phyloP scores from a whole-genome alignment of 2,888 invertebrate species.

The Parascotia fuliginaria region DNA sequence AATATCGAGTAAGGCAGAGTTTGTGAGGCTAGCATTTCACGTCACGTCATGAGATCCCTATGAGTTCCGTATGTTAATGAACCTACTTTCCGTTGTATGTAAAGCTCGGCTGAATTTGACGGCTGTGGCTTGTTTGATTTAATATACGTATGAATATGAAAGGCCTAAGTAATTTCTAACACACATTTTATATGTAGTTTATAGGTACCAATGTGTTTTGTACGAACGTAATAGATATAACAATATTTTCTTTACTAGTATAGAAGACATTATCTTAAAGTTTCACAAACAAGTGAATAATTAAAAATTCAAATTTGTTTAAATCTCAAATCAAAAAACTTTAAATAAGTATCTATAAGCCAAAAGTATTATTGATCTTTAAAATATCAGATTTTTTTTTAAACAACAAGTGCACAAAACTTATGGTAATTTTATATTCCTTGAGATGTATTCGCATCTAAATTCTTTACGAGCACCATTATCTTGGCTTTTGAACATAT shows the following conservation, averaged over 20 bases:
- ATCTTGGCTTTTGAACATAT: slow-evolving; percentile 16
- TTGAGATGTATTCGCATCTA: slow-evolving; percentile 7
- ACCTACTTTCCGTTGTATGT: background rate
- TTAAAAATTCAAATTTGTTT: too few species aligned
- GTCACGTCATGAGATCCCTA: background rate
- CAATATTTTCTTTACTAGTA: too few species aligned
- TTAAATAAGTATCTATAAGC: too few species aligned
- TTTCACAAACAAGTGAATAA: too few species aligned
- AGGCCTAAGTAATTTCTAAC: too few species aligned
- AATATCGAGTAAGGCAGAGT: slow-evolving; percentile 65
- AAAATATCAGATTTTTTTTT: slow-evolving; percentile 12
- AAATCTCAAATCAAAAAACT: too few species aligned
- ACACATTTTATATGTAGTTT: too few species aligned
- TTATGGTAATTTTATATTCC: slow-evolving; percentile 13
- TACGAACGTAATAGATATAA: too few species aligned
- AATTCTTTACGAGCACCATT: slow-evolving; percentile 17
- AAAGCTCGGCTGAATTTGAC: background rate
- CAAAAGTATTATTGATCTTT: too few species aligned
- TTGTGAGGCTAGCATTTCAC: slow-evolving; percentile 25
- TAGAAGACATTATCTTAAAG: too few species aligned
- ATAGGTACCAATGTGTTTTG: too few species aligned
- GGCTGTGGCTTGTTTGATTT: background rate
- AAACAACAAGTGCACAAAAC: slow-evolving; percentile 11
- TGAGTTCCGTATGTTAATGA: slow-evolving; percentile 8
- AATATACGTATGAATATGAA: background rate